phyloP scores from a whole-genome alignment of 2,888 invertebrate species.

The Unio delphinus region DNA sequence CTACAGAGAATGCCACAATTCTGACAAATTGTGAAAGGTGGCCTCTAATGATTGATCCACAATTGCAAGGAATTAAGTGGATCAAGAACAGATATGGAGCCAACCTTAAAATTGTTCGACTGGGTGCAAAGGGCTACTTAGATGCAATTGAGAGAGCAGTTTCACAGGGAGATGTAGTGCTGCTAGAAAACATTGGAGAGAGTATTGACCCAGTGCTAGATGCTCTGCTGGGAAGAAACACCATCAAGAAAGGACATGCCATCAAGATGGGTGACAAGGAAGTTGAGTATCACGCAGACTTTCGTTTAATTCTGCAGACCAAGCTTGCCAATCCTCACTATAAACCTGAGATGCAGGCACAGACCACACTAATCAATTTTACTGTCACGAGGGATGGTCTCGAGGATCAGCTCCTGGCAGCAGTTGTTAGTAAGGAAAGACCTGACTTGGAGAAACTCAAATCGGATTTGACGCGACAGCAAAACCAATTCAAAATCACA shows the following conservation, averaged over 20 bases:
- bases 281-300: constrained; percentile 91
- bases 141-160: constrained; percentile 86
- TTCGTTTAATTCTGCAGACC: constrained; percentile 91
- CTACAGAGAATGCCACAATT: constrained; percentile 96
- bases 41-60: constrained; percentile 98
- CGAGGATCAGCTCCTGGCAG: constrained; percentile 96
- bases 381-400: constrained; percentile 96
- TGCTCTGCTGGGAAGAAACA: constrained; percentile 90
- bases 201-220: constrained; percentile 93
- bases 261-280: constrained; percentile 98
- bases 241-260: constrained; percentile 93
- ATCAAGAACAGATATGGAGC: constrained; percentile 94
- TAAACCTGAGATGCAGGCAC: constrained; percentile 98
- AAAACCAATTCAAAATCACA: constrained; percentile 96
- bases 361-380: constrained; percentile 96
- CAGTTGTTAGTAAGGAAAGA: constrained; percentile 96
- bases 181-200: constrained; percentile 94
- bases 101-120: constrained; percentile 80
- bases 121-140: constrained; percentile 93
- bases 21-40: constrained; percentile 93
- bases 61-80: constrained; percentile 92
- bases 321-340: constrained; percentile 98
- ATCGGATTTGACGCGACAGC: constrained; percentile 94
- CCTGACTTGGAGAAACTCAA: constrained; percentile 96
- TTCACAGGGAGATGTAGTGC: constrained; percentile 85